Conservation (phyloP, 37 sponge, comb jelly and placozoan species). For the Cladorhizidae sp. region DNA sequence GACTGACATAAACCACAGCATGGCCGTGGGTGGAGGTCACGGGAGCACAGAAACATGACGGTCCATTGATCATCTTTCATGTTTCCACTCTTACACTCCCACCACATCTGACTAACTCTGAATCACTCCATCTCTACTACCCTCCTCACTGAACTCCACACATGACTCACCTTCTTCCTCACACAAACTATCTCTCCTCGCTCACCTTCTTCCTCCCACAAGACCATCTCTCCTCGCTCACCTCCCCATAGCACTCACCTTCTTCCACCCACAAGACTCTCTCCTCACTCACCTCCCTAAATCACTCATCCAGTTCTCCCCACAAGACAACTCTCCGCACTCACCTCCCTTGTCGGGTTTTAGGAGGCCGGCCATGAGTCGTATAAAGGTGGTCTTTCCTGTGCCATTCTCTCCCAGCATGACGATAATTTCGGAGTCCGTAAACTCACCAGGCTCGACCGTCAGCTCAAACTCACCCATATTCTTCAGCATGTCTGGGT, state of each 20-base stretch:
- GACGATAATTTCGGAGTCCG: conserved; percentile 98
- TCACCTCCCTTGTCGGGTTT: conserved; percentile 86
- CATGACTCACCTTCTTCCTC: background rate
- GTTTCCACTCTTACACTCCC: too few relatives aligned
- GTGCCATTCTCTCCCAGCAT: conserved; percentile 99
- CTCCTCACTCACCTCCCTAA: too few relatives aligned
- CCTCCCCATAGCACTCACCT: too few relatives aligned
- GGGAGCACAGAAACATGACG: background rate
- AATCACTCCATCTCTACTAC: too few relatives aligned
- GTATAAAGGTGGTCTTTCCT: conserved; percentile 99
- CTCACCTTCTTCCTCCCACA: background rate
- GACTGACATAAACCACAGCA: background rate
- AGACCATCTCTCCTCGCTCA: conserved; percentile 4
- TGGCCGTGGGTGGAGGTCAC: background rate
- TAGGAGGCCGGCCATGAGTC: conserved; percentile 94
- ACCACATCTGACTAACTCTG: too few relatives aligned
- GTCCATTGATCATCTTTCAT: too few relatives aligned
- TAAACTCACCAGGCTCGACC: conserved; percentile 86
- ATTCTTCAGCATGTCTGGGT: conserved; percentile 89
- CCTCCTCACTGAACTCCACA: background rate
- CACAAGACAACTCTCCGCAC: background rate
- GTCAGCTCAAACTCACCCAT: conserved; percentile 70
- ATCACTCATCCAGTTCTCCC: too few relatives aligned
- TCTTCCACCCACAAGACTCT: too few relatives aligned
- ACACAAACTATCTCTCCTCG: background rate